Base-by-base conservation (phyloP, 2,888 invertebrate species). In the Caenorhabditis japonica region DNA sequence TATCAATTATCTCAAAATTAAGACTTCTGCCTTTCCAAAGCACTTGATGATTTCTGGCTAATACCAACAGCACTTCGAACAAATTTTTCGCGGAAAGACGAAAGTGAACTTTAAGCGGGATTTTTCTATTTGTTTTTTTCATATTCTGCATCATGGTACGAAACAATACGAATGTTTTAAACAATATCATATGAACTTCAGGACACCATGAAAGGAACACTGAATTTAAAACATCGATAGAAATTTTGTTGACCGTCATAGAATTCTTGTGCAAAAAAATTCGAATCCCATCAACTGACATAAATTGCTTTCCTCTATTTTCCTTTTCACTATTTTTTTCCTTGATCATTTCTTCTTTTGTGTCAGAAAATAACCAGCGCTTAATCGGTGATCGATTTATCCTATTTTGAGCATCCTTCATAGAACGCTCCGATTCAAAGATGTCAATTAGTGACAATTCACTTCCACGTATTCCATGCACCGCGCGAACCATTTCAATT, bases 191-290 rank as follows among this genome's bases (percentile, higher is more conserved):
- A 58, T 81, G 81, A 12, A 81, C 44, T 17, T 76, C 60, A 2
- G 81, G 79, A n/a, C 76, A 78, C 81, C 81, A 81, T 8, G 71
- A 56, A 23, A 75, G 10, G 30, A 52, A 79, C n/a, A 79, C 52
- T 7, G 44, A 30, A 10, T 5, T 33, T 0, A 56, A n/a, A 1
- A 51, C 52, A 5, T 10, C 10, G 1, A 73, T 0, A 10, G 55
- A 15, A 8, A 68, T 56, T 13, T 43, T 47, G 47, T 72, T 64
- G 4, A 64, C 44, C 13, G 64, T 59, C 12, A 46, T 33, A 3
- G 47, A 58, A 21, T 52, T 19, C 19, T 36, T 17, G 30, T 72
- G 53, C 15, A 62, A 27, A 15, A 19, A 23, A 7, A 71, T 25
- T 19, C 62, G 47, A 3, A 71, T 4, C 7, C n/a, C 21, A 13